Base-by-base conservation (phyloP, 1,140 invertebrate species). In the Sycophaga agraensis region DNA sequence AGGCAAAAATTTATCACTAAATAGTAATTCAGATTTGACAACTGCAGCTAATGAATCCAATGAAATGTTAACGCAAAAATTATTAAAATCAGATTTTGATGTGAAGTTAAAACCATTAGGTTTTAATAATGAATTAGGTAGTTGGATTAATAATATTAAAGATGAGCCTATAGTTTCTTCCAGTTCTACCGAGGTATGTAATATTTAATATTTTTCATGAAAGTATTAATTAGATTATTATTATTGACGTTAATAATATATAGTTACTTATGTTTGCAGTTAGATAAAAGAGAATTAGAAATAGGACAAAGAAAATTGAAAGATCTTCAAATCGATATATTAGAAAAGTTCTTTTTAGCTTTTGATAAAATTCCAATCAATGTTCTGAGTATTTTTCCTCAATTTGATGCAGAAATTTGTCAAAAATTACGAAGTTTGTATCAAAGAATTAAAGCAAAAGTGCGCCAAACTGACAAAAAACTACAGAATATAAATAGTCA, bases 371-470 rank as follows among this genome's bases (percentile, higher is more conserved):
- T 80, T 14, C 79, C 78, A 22, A 14, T 76, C 3, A 45, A 64
- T n/a, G 59, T 79, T 17, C 48, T 80, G 5, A 54, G 72, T 48
- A 63, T 74, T 19, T 74, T 78, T 68, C 79, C 78, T 11, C 62
- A 75, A 22, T 81, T 81, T 62, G 64, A 80, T 59, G 6, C 19
- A 1, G 62, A 65, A 11, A 50, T 62, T 22, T 78, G 69, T 39
- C 67, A 63, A 35, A 65, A 64, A 16, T 53, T 80, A 22, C 74
- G 74, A 67, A 69, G 69, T 48, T 50, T 81, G 0, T 64, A 72
- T 46, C 72, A 78, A 46, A 76, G 76, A n/a, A 61, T 79, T 0
- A 77, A 78, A 70, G 79, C 78, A 8, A 77, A 76, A 64, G 63
- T 65, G 21, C 65, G 68, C 24, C 56, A 72, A 11, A 66, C 68